phyloP scores from a whole-genome alignment of 92 coral and sea anemone genomes.

The Zoanthus solanderi region DNA sequence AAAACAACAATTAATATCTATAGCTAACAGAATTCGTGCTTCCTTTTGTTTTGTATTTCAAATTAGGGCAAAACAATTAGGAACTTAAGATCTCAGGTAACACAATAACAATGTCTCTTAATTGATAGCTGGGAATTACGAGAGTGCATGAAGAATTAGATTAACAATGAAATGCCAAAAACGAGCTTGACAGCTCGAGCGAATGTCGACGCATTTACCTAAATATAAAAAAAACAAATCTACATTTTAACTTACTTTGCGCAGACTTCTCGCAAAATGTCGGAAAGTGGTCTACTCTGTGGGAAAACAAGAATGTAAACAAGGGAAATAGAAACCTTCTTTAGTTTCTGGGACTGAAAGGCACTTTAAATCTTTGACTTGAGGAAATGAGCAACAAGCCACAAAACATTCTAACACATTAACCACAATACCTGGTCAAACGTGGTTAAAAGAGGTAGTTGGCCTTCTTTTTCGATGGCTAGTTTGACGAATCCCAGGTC shows the following conservation, averaged over 20 bases:
- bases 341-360: background rate
- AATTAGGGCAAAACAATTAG: background rate
- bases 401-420: background rate
- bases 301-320: constrained; percentile 22
- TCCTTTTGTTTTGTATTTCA: background rate
- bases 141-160: background rate
- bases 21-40: background rate
- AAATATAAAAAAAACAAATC: background rate
- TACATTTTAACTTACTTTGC: constrained; percentile 67
- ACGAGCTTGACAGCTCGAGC: background rate
- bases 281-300: constrained; percentile 82
- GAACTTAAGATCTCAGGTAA: background rate
- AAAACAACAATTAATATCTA: background rate
- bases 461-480: constrained; percentile 88
- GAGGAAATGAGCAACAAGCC: background rate
- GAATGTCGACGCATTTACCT: background rate
- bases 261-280: constrained; percentile 77
- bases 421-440: constrained; percentile 76
- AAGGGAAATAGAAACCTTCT: background rate
- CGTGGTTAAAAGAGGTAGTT: constrained; percentile 77
- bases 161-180: background rate
- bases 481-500: constrained; percentile 71
- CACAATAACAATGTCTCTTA: constrained; percentile 1
- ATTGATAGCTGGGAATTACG: background rate
- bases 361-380: background rate